Evolutionary conservation across 37 sponge, comb jelly and placozoan species (phyloP).

Genomic region (Petrosia ficiformis): DNA sequence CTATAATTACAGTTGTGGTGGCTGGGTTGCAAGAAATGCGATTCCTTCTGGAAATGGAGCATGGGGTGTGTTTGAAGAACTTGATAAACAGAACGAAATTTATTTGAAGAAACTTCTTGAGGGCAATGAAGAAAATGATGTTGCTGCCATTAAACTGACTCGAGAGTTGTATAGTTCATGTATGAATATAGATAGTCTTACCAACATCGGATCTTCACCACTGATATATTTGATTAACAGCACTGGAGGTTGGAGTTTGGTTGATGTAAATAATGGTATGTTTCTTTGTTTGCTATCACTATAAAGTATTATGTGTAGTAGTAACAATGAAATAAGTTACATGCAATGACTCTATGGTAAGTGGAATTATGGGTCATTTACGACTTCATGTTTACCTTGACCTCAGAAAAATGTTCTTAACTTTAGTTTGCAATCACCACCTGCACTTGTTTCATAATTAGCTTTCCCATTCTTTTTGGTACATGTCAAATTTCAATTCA

Average conservation of each 20-base stretch:
- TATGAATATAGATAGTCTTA: constrained; percentile 22
- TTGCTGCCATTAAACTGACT: constrained; percentile 37
- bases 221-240: constrained; percentile 14
- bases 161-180: constrained; percentile 31
- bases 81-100: constrained; percentile 28
- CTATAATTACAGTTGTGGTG: constrained; percentile 78
- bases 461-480: too few relatives aligned
- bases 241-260: constrained; percentile 29
- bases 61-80: constrained; percentile 11
- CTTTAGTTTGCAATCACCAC: too few relatives aligned
- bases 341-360: too few relatives aligned
- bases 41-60: constrained; percentile 58
- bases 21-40: constrained; percentile 49
- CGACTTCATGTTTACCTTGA: too few relatives aligned
- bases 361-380: too few relatives aligned
- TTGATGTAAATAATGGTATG: neutral
- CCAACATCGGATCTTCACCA: constrained; percentile 19
- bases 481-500: too few relatives aligned
- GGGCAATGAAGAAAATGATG: constrained; percentile 7
- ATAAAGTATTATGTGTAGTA: too few relatives aligned
- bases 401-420: too few relatives aligned
- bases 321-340: too few relatives aligned
- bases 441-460: too few relatives aligned
- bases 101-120: constrained; percentile 35
- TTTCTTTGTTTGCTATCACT: neutral